Evolutionary conservation across 1,140 invertebrate species (phyloP).

Genomic region (Fopius arisanus): DNA sequence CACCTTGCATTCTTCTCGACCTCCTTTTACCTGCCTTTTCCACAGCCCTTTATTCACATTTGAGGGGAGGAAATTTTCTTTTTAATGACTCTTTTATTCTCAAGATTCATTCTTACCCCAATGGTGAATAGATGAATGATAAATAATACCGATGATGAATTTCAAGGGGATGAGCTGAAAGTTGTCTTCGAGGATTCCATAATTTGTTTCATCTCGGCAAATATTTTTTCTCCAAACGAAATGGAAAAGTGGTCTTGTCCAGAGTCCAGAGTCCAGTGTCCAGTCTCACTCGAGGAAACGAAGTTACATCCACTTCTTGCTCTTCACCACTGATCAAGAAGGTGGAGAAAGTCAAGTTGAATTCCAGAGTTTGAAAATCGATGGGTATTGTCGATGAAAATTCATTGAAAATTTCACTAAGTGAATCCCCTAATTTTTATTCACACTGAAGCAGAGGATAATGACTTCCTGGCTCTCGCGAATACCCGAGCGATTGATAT

Average conservation of each 20-base stretch:
- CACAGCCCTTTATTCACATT: not conserved
- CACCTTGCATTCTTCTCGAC: not conserved
- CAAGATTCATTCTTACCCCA: not conserved
- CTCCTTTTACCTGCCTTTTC: slow-evolving; percentile 11
- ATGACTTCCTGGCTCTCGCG: not conserved
- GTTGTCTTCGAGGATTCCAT: too few species aligned
- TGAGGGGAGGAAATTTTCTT: not conserved
- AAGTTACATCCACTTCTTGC: not conserved
- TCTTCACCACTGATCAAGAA: too few species aligned
- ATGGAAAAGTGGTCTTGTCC: too few species aligned
- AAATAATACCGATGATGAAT: too few species aligned
- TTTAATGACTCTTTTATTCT: not conserved
- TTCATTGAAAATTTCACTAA: not conserved
- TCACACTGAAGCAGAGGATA: not conserved
- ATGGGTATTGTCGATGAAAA: too few species aligned
- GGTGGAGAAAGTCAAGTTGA: too few species aligned
- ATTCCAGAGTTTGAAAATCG: too few species aligned
- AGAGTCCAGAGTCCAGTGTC: too few species aligned
- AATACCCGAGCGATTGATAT: not conserved
- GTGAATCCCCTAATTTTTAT: not conserved
- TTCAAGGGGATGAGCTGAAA: too few species aligned
- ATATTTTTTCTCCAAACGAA: not conserved
- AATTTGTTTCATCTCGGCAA: too few species aligned
- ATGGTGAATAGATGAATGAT: too few species aligned
- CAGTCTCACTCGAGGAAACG: not conserved